phyloP scores from a whole-genome alignment of 1,140 invertebrate genomes.

The Hesperophylax magnus region DNA sequence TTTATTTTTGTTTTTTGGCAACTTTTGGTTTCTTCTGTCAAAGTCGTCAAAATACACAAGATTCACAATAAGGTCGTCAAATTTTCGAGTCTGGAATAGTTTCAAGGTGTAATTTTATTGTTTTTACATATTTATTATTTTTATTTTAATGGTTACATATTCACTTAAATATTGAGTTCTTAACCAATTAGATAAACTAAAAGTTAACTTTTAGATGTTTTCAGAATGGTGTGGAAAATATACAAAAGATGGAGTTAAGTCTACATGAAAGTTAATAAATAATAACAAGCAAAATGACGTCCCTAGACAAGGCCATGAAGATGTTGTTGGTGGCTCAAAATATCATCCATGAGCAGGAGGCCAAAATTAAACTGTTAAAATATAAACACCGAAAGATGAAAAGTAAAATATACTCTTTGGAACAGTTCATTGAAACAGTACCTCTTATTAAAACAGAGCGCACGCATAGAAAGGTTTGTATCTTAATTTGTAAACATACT shows the following conservation, averaged over 20 bases:
- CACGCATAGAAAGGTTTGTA: neutral
- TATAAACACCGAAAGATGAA: conserved; percentile 30
- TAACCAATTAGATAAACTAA: too few species aligned
- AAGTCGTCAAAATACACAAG: too few species aligned
- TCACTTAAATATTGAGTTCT: too few species aligned
- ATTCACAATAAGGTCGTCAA: too few species aligned
- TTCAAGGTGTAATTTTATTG: too few species aligned
- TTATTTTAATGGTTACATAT: too few species aligned
- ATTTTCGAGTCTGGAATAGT: too few species aligned
- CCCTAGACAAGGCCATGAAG: conserved; percentile 28
- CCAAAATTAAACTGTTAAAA: conserved; percentile 30
- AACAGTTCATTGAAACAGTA: neutral
- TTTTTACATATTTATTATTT: too few species aligned
- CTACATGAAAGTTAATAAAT: neutral
- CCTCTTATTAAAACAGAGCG: neutral
- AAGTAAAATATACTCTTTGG: conserved; percentile 10
- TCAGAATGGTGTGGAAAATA: neutral
- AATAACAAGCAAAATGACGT: conserved; percentile 25
- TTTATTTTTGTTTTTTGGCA: too few species aligned
- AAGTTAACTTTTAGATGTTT: too few species aligned
- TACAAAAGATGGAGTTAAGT: neutral
- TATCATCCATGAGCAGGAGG: conserved; percentile 27
- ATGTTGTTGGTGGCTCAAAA: conserved; percentile 36
- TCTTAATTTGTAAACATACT: too few species aligned
- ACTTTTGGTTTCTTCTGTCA: too few species aligned